Percentiles rank a stretch among this genome's conserved stretches.
These are phyloP conservation scores for Eubucco bourcierii DNA, from an alignment of 2,113 vertebrate species.

Conservation along the genomic window DNA sequence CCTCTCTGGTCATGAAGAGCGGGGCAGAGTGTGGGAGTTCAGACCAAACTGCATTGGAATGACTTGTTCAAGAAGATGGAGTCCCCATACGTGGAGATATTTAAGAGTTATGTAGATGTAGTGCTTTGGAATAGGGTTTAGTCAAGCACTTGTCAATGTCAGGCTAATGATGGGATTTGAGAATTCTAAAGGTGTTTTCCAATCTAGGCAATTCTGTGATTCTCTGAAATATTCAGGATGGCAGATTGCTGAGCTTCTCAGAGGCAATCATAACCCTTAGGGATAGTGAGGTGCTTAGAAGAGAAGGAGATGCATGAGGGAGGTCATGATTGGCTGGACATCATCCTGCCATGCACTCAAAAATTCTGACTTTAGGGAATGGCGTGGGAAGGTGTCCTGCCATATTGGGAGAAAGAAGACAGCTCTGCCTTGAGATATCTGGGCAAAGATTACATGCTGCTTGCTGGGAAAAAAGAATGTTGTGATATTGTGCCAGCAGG, in stretches of 20 bases:
- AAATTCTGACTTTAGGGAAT: background rate
- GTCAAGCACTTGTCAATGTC: no score
- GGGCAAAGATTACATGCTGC: conserved; percentile 36
- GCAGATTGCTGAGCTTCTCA: background rate
- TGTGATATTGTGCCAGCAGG: conserved; percentile 26
- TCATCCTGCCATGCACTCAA: background rate
- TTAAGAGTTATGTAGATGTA: no score
- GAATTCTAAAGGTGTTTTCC: no score
- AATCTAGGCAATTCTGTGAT: no score
- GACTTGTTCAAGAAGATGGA: no score
- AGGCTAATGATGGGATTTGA: no score
- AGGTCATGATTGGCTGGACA: background rate
- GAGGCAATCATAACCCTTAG: background rate
- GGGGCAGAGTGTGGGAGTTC: background rate
- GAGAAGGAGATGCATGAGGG: background rate
- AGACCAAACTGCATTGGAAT: no score
- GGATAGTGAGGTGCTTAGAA: background rate
- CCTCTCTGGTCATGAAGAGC: background rate
- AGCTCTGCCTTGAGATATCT: conserved; percentile 46
- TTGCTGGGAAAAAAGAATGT: background rate
- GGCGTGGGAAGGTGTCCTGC: conserved; percentile 38
- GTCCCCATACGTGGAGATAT: no score
- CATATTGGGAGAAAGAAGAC: background rate
- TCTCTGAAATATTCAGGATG: background rate
- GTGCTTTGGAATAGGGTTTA: no score